A percentile compares a stretch with the other conserved stretches of the same genome.
These are phyloP conservation scores for Petromus typicus DNA, from an alignment of 2,113 vertebrate genomes.

Conservation along the genomic window DNA sequence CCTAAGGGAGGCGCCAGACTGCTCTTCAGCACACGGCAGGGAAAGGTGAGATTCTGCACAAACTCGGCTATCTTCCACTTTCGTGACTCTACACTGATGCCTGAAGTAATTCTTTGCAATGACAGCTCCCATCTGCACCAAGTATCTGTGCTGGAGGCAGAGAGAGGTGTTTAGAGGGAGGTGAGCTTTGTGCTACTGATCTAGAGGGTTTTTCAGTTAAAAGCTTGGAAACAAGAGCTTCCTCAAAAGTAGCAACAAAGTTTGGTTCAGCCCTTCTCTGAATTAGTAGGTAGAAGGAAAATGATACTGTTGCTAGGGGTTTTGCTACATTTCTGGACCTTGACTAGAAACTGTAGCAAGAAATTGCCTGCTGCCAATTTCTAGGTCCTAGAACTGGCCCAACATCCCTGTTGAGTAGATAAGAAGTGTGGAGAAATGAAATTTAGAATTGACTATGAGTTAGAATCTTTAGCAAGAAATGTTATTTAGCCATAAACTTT, in stretches of 20 bases:
- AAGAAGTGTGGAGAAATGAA: background rate
- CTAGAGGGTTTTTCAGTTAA: background rate
- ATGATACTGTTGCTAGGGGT: rapidly evolving
- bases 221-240: background rate
- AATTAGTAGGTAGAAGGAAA: rapidly evolving
- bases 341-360: background rate
- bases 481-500: background rate
- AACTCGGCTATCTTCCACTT: constrained; percentile 68
- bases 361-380: background rate
- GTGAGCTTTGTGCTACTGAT: background rate
- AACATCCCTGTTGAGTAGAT: background rate
- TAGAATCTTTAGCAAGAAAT: background rate
- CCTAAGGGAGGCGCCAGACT: background rate
- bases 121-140: constrained; percentile 58
- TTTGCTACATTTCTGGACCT: too few relatives aligned
- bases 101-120: constrained; percentile 49
- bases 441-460: background rate
- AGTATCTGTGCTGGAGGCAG: background rate
- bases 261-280: too few relatives aligned
- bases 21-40: background rate
- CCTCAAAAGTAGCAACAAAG: background rate
- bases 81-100: constrained; percentile 64
- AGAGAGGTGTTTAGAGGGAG: background rate
- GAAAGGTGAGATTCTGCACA: constrained; percentile 37
- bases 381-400: background rate